Evolutionary conservation across 2,888 invertebrate species (phyloP), one percentile per base, ranked within the genome.

Genomic region (Pristionchus fissidentatus): DNA sequence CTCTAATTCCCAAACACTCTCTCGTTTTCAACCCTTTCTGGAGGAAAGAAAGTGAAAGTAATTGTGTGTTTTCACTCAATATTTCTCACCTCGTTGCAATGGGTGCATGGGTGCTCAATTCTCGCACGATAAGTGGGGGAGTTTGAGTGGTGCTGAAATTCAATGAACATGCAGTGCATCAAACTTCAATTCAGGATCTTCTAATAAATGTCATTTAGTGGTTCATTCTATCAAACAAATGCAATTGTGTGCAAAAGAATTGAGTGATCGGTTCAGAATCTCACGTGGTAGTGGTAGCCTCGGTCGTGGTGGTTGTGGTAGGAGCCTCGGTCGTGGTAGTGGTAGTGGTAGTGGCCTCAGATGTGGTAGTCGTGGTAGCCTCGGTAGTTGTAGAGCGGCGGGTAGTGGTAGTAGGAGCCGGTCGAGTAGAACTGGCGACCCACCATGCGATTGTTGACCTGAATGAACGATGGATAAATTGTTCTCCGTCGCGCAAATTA

Each of bases 381-480:
- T 43, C 19, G 46, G 75, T 55, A 1, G 78, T 78, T 10, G 55
- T 41, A 26, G n/a, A n/a, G n/a, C n/a, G n/a, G n/a, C n/a, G n/a
- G n/a, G 15, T 55, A 4, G 35, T 52, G 1, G 52, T 52, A 19
- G 55, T 19, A 10, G 52, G 78, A 35, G 52, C 10, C 3, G 52
- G 55, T 55, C 38, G 52, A 35, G 78, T 38, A 10, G 52, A 41
- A 38, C 35, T 78, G 22, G 55, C 52, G 5, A 55, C 78, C 78
- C 78, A 78, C 78, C 78, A 78, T 35, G 32, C 35, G 35, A 78
- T 55, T 15, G 78, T 78, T 19, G 78, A 55, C 78, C 78, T 78
- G 55, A 77, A 77, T 49, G 41, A 70, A 41, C 55, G 15, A 46
- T 10, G 15, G 15, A 15, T 46, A 46, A 8, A 35, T 35, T 35